Evolutionary conservation across 1,140 invertebrate species (phyloP).

Genomic region (Drosophila santomea): DNA sequence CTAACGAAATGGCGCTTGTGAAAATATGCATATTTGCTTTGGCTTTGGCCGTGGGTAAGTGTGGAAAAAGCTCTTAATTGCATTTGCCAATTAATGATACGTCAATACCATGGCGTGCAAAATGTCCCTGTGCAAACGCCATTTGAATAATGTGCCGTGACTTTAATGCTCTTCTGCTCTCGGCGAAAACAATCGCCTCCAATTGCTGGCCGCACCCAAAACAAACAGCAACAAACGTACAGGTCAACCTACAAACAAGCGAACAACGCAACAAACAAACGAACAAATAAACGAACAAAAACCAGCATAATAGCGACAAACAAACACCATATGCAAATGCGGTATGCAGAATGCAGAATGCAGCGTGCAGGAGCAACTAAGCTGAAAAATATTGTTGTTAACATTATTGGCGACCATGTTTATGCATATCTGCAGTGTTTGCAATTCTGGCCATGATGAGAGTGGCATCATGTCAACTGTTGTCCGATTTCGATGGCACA

Average conservation of each 20-base stretch:
- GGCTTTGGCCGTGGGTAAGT: conserved; percentile 76
- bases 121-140: conserved; percentile 13
- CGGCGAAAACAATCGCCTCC: conserved; percentile 54
- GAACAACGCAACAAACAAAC: conserved; percentile 15
- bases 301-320: background rate
- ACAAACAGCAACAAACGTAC: conserved; percentile 20
- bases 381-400: conserved; percentile 48
- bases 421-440: conserved; percentile 47
- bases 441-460: background rate
- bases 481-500: conserved; percentile 36
- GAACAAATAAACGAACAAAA: conserved; percentile 8
- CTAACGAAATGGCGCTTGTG: conserved; percentile 71
- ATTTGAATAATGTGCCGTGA: conserved; percentile 53
- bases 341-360: background rate
- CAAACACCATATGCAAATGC: conserved; percentile 37
- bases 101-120: conserved; percentile 12
- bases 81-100: conserved; percentile 59
- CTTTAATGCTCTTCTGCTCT: conserved; percentile 34
- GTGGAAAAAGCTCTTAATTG: conserved; percentile 36
- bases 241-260: conserved; percentile 19
- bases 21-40: conserved; percentile 82
- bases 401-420: conserved; percentile 44
- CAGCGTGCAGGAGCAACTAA: conserved; percentile 15
- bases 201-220: conserved; percentile 38
- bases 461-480: conserved; percentile 45